Evolutionary conservation across 2,113 vertebrate genomes (phyloP).

Genomic region (Colistium nudipinnis): DNA sequence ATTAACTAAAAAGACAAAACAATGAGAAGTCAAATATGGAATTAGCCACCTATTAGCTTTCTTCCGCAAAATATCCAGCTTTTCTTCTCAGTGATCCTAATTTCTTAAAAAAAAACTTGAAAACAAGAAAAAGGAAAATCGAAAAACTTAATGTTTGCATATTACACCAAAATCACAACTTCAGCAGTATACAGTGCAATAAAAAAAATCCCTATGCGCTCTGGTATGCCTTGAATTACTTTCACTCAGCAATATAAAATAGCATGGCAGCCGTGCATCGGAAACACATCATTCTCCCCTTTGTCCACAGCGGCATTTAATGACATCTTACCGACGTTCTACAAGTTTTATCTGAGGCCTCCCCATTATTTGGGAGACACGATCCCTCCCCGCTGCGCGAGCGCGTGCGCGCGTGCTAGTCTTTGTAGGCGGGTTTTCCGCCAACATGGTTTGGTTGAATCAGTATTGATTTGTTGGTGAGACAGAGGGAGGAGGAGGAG

Average conservation of each 20-base stretch:
- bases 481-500: slow-evolving; percentile 56
- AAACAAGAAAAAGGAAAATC: too few species aligned
- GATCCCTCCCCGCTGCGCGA: background rate
- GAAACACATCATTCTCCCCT: slow-evolving; percentile 19
- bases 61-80: background rate
- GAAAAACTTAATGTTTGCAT: too few species aligned
- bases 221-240: background rate
- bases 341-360: slow-evolving; percentile 50
- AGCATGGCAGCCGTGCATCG: slow-evolving; percentile 3
- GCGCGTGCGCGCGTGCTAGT: background rate
- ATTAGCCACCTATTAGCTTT: background rate
- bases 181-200: too few species aligned
- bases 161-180: too few species aligned
- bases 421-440: slow-evolving; percentile 74
- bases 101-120: background rate
- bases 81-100: slow-evolving; percentile 11
- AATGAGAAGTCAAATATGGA: slow-evolving; percentile 11
- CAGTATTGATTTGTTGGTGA: slow-evolving; percentile 77
- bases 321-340: slow-evolving; percentile 38
- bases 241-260: slow-evolving; percentile 14
- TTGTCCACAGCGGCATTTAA: slow-evolving; percentile 26
- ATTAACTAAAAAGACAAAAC: background rate
- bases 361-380: slow-evolving; percentile 19
- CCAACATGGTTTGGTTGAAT: slow-evolving; percentile 76
- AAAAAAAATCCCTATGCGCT: too few species aligned